Percentiles rank a stretch among this genome's conserved stretches.
These are phyloP conservation scores for Melanaphis sacchari DNA, from an alignment of 1,140 invertebrate genomes.

Conservation along the genomic window DNA sequence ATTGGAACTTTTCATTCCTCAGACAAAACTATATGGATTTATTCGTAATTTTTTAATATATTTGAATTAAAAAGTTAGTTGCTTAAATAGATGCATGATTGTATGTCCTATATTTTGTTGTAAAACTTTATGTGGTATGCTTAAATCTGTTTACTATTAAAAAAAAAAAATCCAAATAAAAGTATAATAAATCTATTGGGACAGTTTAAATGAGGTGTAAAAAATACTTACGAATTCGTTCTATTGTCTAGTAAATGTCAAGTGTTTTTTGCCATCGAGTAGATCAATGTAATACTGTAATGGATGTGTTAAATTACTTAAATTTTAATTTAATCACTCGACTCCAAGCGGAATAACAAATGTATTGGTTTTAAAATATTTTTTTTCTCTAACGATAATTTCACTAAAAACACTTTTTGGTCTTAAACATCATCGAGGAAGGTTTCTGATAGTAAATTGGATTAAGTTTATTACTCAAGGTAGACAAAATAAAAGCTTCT, in stretches of 20 bases:
- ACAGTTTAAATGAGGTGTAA: background rate
- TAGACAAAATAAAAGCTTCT: too few relatives aligned
- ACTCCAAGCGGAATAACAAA: too few relatives aligned
- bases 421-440: too few relatives aligned
- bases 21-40: background rate
- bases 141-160: background rate
- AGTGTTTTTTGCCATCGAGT: background rate
- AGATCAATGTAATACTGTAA: background rate
- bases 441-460: too few relatives aligned
- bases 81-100: background rate
- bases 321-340: background rate
- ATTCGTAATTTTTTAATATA: background rate
- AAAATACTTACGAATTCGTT: too few relatives aligned
- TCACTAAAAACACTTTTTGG: too few relatives aligned
- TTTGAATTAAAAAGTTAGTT: background rate
- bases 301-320: background rate
- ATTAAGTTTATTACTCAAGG: too few relatives aligned
- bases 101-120: too few relatives aligned
- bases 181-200: background rate
- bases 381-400: too few relatives aligned
- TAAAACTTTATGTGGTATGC: too few relatives aligned
- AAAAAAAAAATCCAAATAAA: background rate
- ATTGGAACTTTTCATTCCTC: background rate
- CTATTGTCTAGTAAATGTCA: background rate
- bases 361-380: too few relatives aligned